Evolutionary conservation across 2,888 invertebrate species (phyloP), one percentile per base, ranked within the genome.

Genomic region (Drosophila bunnanda): DNA sequence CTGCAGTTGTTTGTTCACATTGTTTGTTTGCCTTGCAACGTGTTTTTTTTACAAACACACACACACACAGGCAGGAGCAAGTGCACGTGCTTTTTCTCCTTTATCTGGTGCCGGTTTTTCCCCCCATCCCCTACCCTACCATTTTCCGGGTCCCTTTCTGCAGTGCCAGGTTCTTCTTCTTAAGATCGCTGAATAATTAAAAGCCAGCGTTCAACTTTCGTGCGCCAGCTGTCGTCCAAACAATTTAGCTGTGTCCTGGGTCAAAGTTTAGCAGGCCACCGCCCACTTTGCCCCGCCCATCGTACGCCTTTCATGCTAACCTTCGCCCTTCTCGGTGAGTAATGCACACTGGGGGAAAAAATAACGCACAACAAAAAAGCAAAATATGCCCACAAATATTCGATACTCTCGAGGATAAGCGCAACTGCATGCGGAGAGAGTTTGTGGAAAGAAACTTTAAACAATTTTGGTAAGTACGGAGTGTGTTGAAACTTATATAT

Each of bases 221-320:
- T 74, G 73, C 65, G 72, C 85, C 85, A 88, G 80, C 82, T 88
- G 88, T 79, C 80, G 76, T 58, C 72, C 80, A 84, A 82, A 84
- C 80, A 78, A 79, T 77, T 87, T 87, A 65, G 78, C 55, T 70
- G 72, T 68, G 71, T 68, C 73, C 77, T 84, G 82, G 82, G 88
- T 84, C 85, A 87, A 87, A 82, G 88, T 87, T 84, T 79, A 78
- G 78, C 79, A 79, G 85, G 85, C 67, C 85, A 28, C 34, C 22
- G 20, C 34, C 52, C 43, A 32, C 41, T 32, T 9, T 5, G 22
- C 43, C n/a, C 32, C 59, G 36, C 41, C 30, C 36, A 52, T 39
- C 41, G 34, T 12, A 32, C 41, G 36, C 25, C 38, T 25, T 38
- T 48, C 38, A 53, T 34, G 34, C 55, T 56, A 60, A 72, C 70